Percentiles rank a stretch among this genome's conserved stretches.
Conservation (phyloP, 1,140 invertebrate species). For the Neocloeon triangulifer region DNA sequence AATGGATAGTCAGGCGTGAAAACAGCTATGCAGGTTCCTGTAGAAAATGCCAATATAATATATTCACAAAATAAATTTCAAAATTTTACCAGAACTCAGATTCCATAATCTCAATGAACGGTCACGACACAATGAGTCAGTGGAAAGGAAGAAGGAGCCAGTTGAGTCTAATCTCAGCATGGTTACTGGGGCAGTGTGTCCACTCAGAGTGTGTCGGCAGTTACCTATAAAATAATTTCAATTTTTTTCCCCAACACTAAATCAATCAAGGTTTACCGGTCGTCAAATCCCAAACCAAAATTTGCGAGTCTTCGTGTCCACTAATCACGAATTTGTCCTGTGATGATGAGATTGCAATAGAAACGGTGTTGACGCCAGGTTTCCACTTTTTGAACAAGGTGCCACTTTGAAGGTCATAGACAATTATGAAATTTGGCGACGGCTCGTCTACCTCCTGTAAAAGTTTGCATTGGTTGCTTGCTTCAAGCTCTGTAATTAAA, state of each 20-base stretch:
- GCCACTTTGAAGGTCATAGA: conserved; percentile 80
- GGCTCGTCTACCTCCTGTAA: conserved; percentile 58
- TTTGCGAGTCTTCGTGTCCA: conserved; percentile 51
- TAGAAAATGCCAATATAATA: conserved; percentile 1
- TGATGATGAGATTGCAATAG: conserved; percentile 55
- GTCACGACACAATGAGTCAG: conserved; percentile 42
- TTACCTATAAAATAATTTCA: conserved; percentile 25
- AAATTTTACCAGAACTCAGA: conserved; percentile 35
- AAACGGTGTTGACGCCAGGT: conserved; percentile 50
- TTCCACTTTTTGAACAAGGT: conserved; percentile 81
- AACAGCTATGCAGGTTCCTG: conserved; percentile 45
- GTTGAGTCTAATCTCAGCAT: conserved; percentile 41
- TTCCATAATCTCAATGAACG: conserved; percentile 56
- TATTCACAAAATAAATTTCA: conserved; percentile 3
- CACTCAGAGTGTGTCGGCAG: conserved; percentile 42
- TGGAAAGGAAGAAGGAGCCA: conserved; percentile 42
- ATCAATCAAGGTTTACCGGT: conserved; percentile 29
- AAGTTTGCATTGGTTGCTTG: conserved; percentile 16
- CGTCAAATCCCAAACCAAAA: conserved; percentile 72
- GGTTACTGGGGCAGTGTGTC: conserved; percentile 51
- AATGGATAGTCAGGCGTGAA: conserved; percentile 51
- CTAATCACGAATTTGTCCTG: conserved; percentile 64
- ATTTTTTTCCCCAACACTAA: neutral
- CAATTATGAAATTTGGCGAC: conserved; percentile 67
- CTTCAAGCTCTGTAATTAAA: no score